These are phyloP conservation scores for Proales similis DNA, from an alignment of 1,140 invertebrate species.

Conservation along the genomic window DNA sequence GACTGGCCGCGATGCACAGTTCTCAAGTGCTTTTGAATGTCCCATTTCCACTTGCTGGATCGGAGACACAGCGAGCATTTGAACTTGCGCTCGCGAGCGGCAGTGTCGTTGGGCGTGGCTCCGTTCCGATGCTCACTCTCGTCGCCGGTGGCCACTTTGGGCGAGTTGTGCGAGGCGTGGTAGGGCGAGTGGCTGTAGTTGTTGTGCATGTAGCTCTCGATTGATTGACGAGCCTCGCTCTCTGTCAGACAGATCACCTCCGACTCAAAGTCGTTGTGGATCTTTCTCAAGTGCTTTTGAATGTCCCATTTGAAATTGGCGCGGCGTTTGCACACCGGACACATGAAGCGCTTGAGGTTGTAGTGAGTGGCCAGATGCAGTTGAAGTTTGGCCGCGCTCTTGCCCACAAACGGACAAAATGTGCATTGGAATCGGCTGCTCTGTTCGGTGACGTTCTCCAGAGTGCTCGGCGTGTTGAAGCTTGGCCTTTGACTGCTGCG, in stretches of 20 bases:
- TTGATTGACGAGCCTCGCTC: slow-evolving; percentile 48
- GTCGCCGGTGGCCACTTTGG: neutral
- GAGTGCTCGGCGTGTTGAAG: neutral
- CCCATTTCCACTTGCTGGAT: slow-evolving; percentile 65
- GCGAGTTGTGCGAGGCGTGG: neutral
- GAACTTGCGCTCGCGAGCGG: neutral
- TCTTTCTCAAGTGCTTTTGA: slow-evolving; percentile 49
- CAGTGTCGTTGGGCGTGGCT: neutral
- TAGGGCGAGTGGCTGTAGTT: slow-evolving; percentile 40
- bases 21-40: slow-evolving; percentile 83
- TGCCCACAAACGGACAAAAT: slow-evolving; percentile 45
- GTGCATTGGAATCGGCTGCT: slow-evolving; percentile 40
- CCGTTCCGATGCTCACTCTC: neutral
- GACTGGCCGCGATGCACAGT: slow-evolving; percentile 71
- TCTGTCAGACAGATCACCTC: slow-evolving; percentile 46
- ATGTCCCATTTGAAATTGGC: slow-evolving; percentile 53
- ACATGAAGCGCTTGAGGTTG: slow-evolving; percentile 50
- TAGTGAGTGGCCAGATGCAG: slow-evolving; percentile 47
- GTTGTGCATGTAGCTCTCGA: slow-evolving; percentile 45
- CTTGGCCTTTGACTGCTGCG: neutral
- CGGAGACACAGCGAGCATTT: slow-evolving; percentile 77
- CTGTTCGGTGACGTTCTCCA: slow-evolving; percentile 7
- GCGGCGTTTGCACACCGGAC: slow-evolving; percentile 46
- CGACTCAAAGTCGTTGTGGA: slow-evolving; percentile 42
- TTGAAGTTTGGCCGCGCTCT: slow-evolving; percentile 46